These are phyloP conservation scores for Asbolus verrucosus DNA, from an alignment of 1,140 invertebrate species.

Conservation along the genomic window DNA sequence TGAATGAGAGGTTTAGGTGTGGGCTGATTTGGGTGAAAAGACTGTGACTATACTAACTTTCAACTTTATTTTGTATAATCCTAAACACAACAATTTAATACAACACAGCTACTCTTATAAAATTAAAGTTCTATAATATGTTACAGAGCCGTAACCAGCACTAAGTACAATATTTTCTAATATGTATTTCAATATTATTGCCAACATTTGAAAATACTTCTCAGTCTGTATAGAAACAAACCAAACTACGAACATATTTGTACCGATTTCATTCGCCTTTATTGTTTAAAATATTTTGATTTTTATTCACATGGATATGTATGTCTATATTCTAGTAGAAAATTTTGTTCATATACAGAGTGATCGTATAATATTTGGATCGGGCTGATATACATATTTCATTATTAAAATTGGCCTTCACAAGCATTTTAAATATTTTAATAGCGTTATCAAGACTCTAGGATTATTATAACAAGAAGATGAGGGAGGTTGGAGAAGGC, in stretches of 20 bases:
- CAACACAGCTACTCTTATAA: constrained; percentile 45
- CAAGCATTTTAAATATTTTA: constrained; percentile 25
- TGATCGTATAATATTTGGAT: constrained; percentile 47
- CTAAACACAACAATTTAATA: constrained; percentile 44
- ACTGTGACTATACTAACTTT: constrained; percentile 14
- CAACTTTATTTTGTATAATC: constrained; percentile 38
- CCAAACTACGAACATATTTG: constrained; percentile 33
- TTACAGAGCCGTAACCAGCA: constrained; percentile 36
- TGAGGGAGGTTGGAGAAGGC: constrained; percentile 12
- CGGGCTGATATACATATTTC: constrained; percentile 40
- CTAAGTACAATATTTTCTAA: constrained; percentile 40
- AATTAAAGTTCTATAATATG: constrained; percentile 48
- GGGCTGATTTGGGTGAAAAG: background rate
- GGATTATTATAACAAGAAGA: constrained; percentile 31
- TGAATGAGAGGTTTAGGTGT: background rate
- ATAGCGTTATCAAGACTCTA: constrained; percentile 25
- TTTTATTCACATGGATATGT: constrained; percentile 47
- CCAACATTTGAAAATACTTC: constrained; percentile 48
- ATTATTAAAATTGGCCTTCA: constrained; percentile 37
- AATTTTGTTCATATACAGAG: constrained; percentile 49
- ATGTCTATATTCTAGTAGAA: constrained; percentile 44
- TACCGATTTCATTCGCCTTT: constrained; percentile 39
- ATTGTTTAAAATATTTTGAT: constrained; percentile 38
- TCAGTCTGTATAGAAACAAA: constrained; percentile 54
- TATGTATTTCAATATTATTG: constrained; percentile 48